phyloP scores from a whole-genome alignment of 2,797 vertebrate species.

The Liasis olivaceus region DNA sequence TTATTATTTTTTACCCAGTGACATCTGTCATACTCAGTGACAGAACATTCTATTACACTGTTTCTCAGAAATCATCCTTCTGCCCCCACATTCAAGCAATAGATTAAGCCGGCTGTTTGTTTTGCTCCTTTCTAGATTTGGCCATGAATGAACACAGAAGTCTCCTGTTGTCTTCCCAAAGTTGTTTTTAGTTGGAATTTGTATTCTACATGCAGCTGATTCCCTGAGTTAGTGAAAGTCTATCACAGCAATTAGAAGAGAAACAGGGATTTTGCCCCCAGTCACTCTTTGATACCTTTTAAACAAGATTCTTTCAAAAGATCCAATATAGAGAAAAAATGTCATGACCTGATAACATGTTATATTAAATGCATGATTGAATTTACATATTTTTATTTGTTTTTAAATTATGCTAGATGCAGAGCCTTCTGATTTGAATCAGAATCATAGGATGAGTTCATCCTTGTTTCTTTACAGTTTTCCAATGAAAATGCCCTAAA shows the following conservation, averaged over 20 bases:
- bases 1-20: not conserved
- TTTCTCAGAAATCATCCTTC: conserved; percentile 31
- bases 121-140: conserved; percentile 27
- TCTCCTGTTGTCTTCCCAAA: not conserved
- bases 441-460: not conserved
- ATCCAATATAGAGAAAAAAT: not conserved
- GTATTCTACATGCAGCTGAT: not conserved
- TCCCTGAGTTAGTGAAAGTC: not conserved
- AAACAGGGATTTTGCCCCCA: not conserved
- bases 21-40: not conserved
- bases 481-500: not conserved
- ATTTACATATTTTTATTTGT: not conserved
- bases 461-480: not conserved
- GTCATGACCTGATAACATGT: not conserved
- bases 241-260: not conserved
- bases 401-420: not conserved
- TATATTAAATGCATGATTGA: not conserved
- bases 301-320: not conserved
- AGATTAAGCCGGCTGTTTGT: conserved; percentile 23
- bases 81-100: conserved; percentile 35
- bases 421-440: not conserved
- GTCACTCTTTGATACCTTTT: not conserved
- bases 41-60: conserved; percentile 6
- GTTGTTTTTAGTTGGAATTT: conserved; percentile 20
- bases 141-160: conserved; percentile 1